Percentiles rank a stretch among this genome's conserved stretches.
phyloP scores from a whole-genome alignment of 2,113 vertebrate species.

The Copsychus sechellarum region DNA sequence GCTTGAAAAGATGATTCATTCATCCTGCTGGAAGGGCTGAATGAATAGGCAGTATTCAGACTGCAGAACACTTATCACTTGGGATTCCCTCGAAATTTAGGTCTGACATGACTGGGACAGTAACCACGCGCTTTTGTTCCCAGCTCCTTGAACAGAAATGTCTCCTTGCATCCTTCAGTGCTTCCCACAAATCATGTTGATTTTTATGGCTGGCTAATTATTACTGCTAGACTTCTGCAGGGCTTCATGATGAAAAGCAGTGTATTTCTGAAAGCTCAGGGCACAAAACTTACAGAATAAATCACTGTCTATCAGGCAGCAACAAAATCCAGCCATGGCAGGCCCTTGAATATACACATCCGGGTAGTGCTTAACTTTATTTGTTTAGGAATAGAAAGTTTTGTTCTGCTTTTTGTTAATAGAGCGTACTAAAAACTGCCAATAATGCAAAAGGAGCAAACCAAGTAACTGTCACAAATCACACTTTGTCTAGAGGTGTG shows the following conservation, averaged over 20 bases:
- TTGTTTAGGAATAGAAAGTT: not conserved
- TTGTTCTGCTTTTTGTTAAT: not conserved
- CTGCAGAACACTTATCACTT: conserved; percentile 41
- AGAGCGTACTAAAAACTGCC: not conserved
- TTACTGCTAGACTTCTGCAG: conserved; percentile 51
- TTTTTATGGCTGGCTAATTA: conserved; percentile 66
- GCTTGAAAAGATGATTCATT: conserved; percentile 59
- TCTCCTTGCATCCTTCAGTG: conserved; percentile 55
- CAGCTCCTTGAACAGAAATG: conserved; percentile 38
- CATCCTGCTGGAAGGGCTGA: conserved; percentile 20
- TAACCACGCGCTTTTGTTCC: conserved; percentile 36
- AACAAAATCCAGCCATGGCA: conserved; percentile 1
- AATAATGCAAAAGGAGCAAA: not conserved
- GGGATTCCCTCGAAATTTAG: conserved; percentile 66
- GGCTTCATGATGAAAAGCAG: conserved; percentile 15
- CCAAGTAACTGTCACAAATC: not conserved
- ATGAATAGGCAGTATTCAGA: conserved; percentile 58
- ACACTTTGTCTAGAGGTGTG: not conserved
- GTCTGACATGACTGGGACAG: conserved; percentile 65
- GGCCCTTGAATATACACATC: not conserved
- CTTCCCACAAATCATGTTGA: conserved; percentile 58
- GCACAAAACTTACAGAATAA: conserved; percentile 48
- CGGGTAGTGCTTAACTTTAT: not conserved
- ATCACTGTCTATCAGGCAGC: conserved; percentile 17
- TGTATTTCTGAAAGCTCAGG: conserved; percentile 30